phyloP scores from a whole-genome alignment of 1,140 invertebrate genomes.

The Protaetia brevitarsis region DNA sequence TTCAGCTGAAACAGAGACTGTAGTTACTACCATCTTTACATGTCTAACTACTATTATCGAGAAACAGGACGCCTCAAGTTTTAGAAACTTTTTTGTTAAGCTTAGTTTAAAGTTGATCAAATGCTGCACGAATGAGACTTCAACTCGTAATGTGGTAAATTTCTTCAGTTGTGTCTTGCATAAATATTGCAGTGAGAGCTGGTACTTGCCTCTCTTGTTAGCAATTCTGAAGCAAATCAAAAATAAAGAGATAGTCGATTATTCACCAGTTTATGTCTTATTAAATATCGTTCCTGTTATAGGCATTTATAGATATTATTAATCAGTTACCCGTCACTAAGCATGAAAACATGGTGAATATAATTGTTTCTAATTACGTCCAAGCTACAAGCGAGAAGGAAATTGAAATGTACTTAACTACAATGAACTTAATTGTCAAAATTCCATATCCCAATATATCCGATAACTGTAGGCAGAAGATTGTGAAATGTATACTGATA shows the following conservation, averaged over 20 bases:
- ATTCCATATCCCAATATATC: neutral
- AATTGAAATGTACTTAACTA: neutral
- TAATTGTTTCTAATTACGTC: neutral
- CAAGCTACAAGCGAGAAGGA: neutral
- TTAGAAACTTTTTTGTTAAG: neutral
- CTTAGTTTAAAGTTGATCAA: neutral
- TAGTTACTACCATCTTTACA: neutral
- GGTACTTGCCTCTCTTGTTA: neutral
- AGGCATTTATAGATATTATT: neutral
- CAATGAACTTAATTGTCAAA: neutral
- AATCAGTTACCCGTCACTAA: neutral
- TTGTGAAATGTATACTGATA: neutral
- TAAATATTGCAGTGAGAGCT: neutral
- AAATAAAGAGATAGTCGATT: neutral
- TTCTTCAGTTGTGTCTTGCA: neutral
- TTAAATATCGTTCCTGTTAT: neutral
- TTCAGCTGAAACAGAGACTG: neutral
- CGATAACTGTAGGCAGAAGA: neutral
- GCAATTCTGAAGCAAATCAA: neutral
- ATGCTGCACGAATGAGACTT: neutral
- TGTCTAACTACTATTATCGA: neutral
- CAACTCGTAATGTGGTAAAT: neutral
- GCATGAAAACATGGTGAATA: neutral
- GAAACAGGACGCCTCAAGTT: neutral
- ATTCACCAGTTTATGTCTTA: neutral